These are phyloP conservation scores for Anguilla obscura DNA, from an alignment of 2,797 vertebrate genomes.

Conservation along the genomic window DNA sequence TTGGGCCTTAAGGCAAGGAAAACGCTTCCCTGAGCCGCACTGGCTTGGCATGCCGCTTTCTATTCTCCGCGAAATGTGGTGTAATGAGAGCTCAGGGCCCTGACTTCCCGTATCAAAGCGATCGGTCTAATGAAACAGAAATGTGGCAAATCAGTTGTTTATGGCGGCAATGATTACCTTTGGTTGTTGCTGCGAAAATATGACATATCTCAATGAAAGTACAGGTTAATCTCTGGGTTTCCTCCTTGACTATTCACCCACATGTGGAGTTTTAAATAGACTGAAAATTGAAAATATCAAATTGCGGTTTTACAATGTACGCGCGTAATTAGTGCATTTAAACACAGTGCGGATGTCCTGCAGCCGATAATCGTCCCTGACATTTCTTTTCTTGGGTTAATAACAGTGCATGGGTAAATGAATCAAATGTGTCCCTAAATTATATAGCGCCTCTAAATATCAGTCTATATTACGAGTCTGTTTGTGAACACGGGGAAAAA, in stretches of 20 bases:
- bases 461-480: conserved; percentile 76
- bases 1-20: neutral
- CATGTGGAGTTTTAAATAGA: conserved; percentile 60
- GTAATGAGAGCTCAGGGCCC: neutral
- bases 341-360: conserved; percentile 82
- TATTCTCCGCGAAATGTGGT: neutral
- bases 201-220: conserved; percentile 14
- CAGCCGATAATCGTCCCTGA: conserved; percentile 81
- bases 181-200: conserved; percentile 19
- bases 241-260: conserved; percentile 66
- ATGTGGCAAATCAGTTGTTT: conserved; percentile 23
- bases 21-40: neutral
- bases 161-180: conserved; percentile 19
- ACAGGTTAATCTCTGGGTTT: conserved; percentile 31
- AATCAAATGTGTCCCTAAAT: conserved; percentile 84
- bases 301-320: conserved; percentile 72
- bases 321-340: conserved; percentile 83
- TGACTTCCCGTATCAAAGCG: neutral
- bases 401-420: conserved; percentile 83
- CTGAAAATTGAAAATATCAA: conserved; percentile 73
- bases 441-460: conserved; percentile 82
- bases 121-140: conserved; percentile 23
- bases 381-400: conserved; percentile 84
- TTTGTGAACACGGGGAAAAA: conserved; percentile 72
- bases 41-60: neutral